Evolutionary conservation across 64 coral and sea anemone species (phyloP), one percentile per base, ranked within the genome.

Genomic region (Cladopsammia gracilis): DNA sequence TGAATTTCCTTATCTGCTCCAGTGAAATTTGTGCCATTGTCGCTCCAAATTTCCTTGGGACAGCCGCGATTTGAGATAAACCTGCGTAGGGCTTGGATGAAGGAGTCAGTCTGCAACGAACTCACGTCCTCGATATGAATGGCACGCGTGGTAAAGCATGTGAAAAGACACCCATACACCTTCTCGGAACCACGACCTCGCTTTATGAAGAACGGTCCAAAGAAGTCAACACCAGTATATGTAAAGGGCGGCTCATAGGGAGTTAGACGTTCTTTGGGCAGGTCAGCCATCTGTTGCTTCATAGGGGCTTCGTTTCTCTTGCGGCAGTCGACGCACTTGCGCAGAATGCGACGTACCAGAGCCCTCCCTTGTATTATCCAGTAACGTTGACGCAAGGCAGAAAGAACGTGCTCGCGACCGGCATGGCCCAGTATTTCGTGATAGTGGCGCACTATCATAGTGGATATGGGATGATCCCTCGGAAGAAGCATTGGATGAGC

Each of bases 261-360:
- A n/a, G n/a, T n/a, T n/a, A n/a, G n/a, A n/a, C n/a, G n/a, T n/a
- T n/a, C n/a, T n/a, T n/a, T n/a, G n/a, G n/a, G n/a, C n/a, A n/a
- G n/a, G n/a, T n/a, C 44, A 58, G 64, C 89, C 78, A 92, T 92
- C 66, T 43, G 48, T 51, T 92, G 80, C 74, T 85, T 44, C 77
- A 92, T 73, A 48, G 70, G 26, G 54, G 78, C 43, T 15, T 51
- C 89, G 11, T 81, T 23, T 51, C 76, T 34, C 49, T 34, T 91
- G 18, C 89, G 78, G 25, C 89, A 91, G 23, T 12, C 48, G 7
- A 91, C 75, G 42, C 89, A 91, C 19, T 51, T n/a, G n/a, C 77
- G 89, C n/a, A n/a, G n/a, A n/a, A n/a, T 10, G 70, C 16, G 46
- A 3, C 64, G 45, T 20, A 64, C 52, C 48, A 91, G 47, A 14